Evolutionary conservation across 1,140 invertebrate genomes (phyloP).

Genomic region (Melipona quadrifasciata): DNA sequence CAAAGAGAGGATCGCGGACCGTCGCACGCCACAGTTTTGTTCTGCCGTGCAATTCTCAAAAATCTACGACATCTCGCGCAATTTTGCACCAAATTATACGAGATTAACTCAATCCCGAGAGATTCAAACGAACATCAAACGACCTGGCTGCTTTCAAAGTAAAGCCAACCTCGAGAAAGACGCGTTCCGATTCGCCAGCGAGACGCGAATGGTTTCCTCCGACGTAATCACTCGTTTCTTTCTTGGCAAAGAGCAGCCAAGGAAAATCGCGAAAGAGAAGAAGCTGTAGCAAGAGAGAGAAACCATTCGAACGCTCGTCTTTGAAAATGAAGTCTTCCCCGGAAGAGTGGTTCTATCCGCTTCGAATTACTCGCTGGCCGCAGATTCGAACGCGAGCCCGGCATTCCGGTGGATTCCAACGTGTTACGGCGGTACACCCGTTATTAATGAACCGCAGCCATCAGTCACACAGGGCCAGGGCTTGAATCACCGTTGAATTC

Average conservation of each 20-base stretch:
- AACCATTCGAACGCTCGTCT: conserved; percentile 1
- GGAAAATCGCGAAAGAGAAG: not conserved
- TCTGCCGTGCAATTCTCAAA: too few relatives aligned
- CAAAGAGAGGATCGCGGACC: not conserved
- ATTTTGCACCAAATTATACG: too few relatives aligned
- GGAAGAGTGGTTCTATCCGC: not conserved
- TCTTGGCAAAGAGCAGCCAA: not conserved
- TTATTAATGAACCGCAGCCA: conserved; percentile 65
- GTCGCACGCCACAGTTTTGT: too few relatives aligned
- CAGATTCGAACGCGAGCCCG: conserved; percentile 58
- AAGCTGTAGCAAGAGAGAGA: too few relatives aligned
- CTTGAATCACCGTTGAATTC: conserved; percentile 48
- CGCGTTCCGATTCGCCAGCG: not conserved
- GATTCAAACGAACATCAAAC: not conserved
- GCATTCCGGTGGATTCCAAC: conserved; percentile 62
- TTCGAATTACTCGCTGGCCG: conserved; percentile 56
- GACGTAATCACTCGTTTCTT: not conserved
- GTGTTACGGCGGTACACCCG: conserved; percentile 54
- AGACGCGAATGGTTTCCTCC: not conserved
- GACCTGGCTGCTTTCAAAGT: not conserved
- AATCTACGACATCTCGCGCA: too few relatives aligned
- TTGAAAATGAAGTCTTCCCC: conserved; percentile 58
- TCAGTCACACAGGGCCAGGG: conserved; percentile 38
- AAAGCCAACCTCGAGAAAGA: not conserved
- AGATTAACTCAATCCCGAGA: too few relatives aligned